A percentile compares a stretch with the other conserved stretches of the same genome.
Conservation (phyloP, 2,888 invertebrate genomes). For the Ptychoptera albimana region DNA sequence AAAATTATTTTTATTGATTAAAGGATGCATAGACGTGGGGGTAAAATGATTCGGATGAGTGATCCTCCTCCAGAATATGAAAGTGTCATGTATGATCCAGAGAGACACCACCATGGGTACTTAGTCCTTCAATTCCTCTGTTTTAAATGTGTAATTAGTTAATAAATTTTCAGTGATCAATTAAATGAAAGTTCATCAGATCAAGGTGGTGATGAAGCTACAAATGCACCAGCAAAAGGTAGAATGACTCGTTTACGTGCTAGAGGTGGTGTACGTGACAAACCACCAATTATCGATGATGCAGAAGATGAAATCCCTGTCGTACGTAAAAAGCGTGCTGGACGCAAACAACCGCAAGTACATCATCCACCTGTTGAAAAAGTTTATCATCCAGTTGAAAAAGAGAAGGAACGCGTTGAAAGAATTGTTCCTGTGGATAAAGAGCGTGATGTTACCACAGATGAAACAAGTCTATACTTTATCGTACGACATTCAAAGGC, state of each 20-base stretch:
- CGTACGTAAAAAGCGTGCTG: slow-evolving; percentile 21
- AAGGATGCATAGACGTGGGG: slow-evolving; percentile 68
- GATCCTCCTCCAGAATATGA: slow-evolving; percentile 81
- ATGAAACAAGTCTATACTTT: slow-evolving; percentile 71
- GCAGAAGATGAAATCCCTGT: slow-evolving; percentile 29
- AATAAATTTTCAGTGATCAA: slow-evolving; percentile 18
- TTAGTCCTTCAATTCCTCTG: neutral
- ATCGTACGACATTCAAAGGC: slow-evolving; percentile 69
- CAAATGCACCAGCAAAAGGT: slow-evolving; percentile 32
- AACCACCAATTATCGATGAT: slow-evolving; percentile 31
- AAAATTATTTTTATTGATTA: neutral
- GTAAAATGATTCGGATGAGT: slow-evolving; percentile 85
- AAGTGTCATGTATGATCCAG: slow-evolving; percentile 34
- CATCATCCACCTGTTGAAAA: neutral
- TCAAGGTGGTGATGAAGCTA: slow-evolving; percentile 34
- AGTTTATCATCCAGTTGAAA: neutral
- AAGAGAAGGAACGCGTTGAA: slow-evolving; percentile 22
- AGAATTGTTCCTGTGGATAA: slow-evolving; percentile 24
- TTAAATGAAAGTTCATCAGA: slow-evolving; percentile 31
- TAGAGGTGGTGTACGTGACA: slow-evolving; percentile 31
- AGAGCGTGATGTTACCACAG: slow-evolving; percentile 41
- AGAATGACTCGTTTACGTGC: slow-evolving; percentile 49
- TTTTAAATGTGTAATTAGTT: neutral
- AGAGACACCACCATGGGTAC: slow-evolving; percentile 1
- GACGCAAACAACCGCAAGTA: slow-evolving; percentile 3